These are phyloP conservation scores for Girardinus metallicus DNA, from an alignment of 2,797 vertebrate species.

Conservation along the genomic window DNA sequence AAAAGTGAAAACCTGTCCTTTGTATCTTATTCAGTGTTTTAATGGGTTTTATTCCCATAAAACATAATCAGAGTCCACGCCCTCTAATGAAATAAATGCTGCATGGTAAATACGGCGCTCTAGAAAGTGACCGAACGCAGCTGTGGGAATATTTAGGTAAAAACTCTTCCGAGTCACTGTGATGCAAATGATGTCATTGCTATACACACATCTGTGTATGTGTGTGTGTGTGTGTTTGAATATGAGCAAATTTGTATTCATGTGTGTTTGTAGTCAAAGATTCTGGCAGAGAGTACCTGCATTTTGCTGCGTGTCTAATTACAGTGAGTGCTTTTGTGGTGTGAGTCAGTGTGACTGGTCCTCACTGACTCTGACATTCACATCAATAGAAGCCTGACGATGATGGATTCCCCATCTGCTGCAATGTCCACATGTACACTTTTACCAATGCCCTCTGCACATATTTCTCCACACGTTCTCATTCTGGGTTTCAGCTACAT, in stretches of 20 bases:
- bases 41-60: not conserved
- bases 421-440: constrained; percentile 38
- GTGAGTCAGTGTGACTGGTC: constrained; percentile 68
- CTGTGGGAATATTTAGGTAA: constrained; percentile 36
- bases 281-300: constrained; percentile 5
- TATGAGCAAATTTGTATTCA: constrained; percentile 1
- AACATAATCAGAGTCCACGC: not conserved
- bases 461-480: constrained; percentile 17
- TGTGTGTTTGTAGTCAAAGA: constrained; percentile 11
- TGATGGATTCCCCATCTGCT: constrained; percentile 76
- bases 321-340: constrained; percentile 79
- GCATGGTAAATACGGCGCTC: not conserved
- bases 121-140: constrained; percentile 23
- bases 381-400: constrained; percentile 82
- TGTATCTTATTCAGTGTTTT: not conserved
- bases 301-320: constrained; percentile 73
- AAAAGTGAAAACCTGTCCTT: not conserved
- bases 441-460: constrained; percentile 32
- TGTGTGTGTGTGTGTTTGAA: constrained; percentile 8
- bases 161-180: constrained; percentile 38
- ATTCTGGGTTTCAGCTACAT: constrained; percentile 1
- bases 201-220: constrained; percentile 13
- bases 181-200: constrained; percentile 40
- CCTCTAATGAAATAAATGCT: not conserved
- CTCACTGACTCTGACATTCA: constrained; percentile 74